Base-by-base conservation (phyloP, 2,113 vertebrate genomes). In the Gymnorhina tibicen region DNA sequence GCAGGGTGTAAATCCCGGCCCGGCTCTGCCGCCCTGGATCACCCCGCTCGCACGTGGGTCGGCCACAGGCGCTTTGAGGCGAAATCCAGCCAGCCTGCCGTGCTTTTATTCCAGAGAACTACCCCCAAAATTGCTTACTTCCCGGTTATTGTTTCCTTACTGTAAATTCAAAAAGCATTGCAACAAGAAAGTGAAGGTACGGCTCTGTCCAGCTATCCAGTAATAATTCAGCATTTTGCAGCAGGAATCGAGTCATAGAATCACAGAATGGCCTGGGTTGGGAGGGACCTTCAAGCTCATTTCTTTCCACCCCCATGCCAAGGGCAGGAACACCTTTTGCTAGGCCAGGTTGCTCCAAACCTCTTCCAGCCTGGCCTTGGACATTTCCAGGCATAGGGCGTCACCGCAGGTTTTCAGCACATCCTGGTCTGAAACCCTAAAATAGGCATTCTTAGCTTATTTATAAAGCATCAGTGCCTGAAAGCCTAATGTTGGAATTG, bases 141-240 rank as follows among this genome's bases (percentile, higher is more conserved):
- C 4, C 6, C 5, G 1, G 4, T 7, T 33, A 0, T 3, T 4
- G 33, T 24, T 56, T 28, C 3, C 14, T 10, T 63, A 15, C 4
- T 47, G 33, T 1, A 33, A 18, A 32, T 11, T 35, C 3, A 19
- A 2, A 46, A 28, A 33, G 6, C 2, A 1, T 63, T 37, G 37
- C 4, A 23, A 0, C 81, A 11, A 41, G 22, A 63, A 70, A 24
- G 13, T 10, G 60, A 39, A 55, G 21, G 9, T 13, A 7, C 0
- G 11, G 12, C 4, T 41, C 37, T 70, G 55, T 21, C 26, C 11
- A 16, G 3, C 23, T 44, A 0, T 28, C 28, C 16, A 21, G 1
- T 10, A 21, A 10, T 66, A 62, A 33, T 30, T 83, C 7, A 35
- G 9, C 3, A 56, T 78, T 72, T 89, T 26, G 70, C 15, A 60